These are phyloP conservation scores for Metopolophium dirhodum DNA, from an alignment of 1,140 invertebrate genomes.

Conservation along the genomic window DNA sequence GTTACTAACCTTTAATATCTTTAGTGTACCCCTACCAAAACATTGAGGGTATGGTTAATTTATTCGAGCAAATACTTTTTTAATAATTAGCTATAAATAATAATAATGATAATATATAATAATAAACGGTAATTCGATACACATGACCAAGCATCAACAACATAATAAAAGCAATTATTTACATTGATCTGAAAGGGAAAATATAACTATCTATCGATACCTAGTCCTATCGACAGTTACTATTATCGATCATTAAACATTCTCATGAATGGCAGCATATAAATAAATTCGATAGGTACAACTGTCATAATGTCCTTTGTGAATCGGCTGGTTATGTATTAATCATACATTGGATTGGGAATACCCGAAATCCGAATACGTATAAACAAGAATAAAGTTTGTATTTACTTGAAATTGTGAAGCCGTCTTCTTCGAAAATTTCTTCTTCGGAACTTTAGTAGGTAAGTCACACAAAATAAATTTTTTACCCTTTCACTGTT, in stretches of 20 bases:
- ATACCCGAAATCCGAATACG: no score
- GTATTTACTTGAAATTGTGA: not conserved
- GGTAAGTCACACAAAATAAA: no score
- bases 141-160: not conserved
- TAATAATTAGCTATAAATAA: not conserved
- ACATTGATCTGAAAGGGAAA: not conserved
- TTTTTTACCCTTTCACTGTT: not conserved
- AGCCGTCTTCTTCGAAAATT: not conserved
- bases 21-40: not conserved
- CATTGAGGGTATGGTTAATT: not conserved
- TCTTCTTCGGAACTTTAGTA: not conserved
- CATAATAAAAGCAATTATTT: slow-evolving; percentile 7
- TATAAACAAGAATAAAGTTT: not conserved
- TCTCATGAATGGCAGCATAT: not conserved
- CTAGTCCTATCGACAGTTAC: not conserved
- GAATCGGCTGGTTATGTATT: not conserved
- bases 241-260: not conserved
- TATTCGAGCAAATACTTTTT: not conserved
- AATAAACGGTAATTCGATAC: slow-evolving; percentile 11
- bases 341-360: not conserved
- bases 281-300: not conserved
- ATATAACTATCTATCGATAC: not conserved
- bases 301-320: not conserved
- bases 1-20: not conserved
- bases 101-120: not conserved